A percentile compares a stretch with the other conserved stretches of the same genome.
phyloP scores from a whole-genome alignment of 2,888 invertebrate genomes.

The Parasteatoda lunata region DNA sequence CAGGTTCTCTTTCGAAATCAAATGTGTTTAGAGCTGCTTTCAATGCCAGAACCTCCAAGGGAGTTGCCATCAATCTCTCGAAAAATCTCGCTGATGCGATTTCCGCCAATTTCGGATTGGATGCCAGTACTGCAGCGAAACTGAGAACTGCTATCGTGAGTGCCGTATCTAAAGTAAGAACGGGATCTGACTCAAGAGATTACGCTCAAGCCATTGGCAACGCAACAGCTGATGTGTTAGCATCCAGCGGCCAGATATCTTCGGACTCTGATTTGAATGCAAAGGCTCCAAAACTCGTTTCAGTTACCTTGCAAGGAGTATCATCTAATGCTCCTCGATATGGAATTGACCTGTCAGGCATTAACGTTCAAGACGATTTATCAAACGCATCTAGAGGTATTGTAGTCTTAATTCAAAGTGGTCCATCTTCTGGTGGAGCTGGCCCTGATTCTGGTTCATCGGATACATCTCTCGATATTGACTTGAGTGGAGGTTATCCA shows the following conservation, averaged over 20 bases:
- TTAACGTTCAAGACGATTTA: not conserved
- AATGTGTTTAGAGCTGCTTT: not conserved
- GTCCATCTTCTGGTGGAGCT: not conserved
- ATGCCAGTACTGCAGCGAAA: not conserved
- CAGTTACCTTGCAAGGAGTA: not conserved
- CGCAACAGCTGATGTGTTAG: not conserved
- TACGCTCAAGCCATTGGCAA: not conserved
- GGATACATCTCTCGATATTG: not conserved
- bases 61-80: not conserved
- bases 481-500: not conserved
- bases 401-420: not conserved
- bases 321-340: not conserved
- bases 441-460: not conserved
- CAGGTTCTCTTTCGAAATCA: not conserved
- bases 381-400: too few species aligned
- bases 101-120: not conserved
- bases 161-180: not conserved
- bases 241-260: not conserved
- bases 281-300: not conserved
- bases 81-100: not conserved
- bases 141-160: not conserved
- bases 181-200: not conserved
- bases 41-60: not conserved
- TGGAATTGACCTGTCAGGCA: not conserved
- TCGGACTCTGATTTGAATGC: not conserved